These are phyloP conservation scores for Pithys albifrons DNA, from an alignment of 2,113 vertebrate genomes.

Conservation along the genomic window DNA sequence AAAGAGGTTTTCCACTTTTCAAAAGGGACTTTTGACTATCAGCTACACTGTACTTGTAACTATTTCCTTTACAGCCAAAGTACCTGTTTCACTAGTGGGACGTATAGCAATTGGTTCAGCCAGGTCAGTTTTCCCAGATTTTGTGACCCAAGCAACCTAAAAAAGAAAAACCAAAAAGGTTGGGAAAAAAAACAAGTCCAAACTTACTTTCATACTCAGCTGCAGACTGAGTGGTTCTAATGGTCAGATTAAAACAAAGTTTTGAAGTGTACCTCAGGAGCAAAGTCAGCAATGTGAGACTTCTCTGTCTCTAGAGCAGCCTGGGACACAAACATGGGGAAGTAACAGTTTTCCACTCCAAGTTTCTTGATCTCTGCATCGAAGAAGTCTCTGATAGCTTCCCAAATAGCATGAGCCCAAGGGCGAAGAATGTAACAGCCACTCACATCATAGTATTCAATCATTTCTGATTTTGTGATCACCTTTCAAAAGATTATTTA, in stretches of 20 bases:
- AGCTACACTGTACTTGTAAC: not conserved
- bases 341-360: constrained; percentile 98
- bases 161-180: not conserved
- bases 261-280: constrained; percentile 86
- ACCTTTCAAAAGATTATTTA: constrained; percentile 78
- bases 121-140: constrained; percentile 95
- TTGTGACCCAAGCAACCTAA: constrained; percentile 97
- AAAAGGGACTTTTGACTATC: not conserved
- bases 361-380: constrained; percentile 93
- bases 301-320: constrained; percentile 94
- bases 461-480: constrained; percentile 98
- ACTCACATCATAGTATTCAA: constrained; percentile 97
- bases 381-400: constrained; percentile 92
- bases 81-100: constrained; percentile 98
- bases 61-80: not conserved
- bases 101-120: constrained; percentile 95
- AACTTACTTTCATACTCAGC: not conserved
- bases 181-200: not conserved
- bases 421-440: constrained; percentile 97
- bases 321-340: constrained; percentile 98
- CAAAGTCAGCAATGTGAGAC: constrained; percentile 91
- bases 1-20: not conserved
- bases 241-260: not conserved
- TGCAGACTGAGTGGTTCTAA: not conserved
- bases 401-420: constrained; percentile 94